These are phyloP conservation scores for Brenthis ino DNA, from an alignment of 2,888 invertebrate genomes.

Conservation along the genomic window DNA sequence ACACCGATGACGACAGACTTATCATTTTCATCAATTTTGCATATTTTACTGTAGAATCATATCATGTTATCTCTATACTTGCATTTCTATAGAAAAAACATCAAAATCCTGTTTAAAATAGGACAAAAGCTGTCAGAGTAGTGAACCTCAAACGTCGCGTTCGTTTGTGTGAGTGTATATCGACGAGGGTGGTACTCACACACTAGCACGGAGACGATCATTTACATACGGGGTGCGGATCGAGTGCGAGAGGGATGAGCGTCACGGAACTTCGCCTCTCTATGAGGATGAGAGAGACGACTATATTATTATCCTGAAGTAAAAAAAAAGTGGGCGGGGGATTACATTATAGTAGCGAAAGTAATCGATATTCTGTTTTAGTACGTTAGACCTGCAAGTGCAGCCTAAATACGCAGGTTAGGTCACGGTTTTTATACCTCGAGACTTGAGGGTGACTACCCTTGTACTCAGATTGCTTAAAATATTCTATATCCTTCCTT, in stretches of 20 bases:
- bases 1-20: not conserved
- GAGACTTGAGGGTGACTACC: too few species aligned
- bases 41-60: not conserved
- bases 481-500: too few species aligned
- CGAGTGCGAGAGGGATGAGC: conserved; percentile 56
- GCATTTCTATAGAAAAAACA: conserved; percentile 39
- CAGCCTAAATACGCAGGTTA: conserved; percentile 75
- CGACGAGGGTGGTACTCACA: conserved; percentile 64
- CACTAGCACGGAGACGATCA: conserved; percentile 73
- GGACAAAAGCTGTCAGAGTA: conserved; percentile 79
- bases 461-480: too few species aligned
- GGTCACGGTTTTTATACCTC: conserved; percentile 59
- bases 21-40: conserved; percentile 3
- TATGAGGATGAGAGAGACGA: conserved; percentile 70
- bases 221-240: conserved; percentile 76
- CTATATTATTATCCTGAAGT: conserved; percentile 75
- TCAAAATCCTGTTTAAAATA: conserved; percentile 76
- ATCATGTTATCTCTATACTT: not conserved
- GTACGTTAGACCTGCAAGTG: conserved; percentile 79
- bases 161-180: conserved; percentile 55
- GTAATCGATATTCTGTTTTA: conserved; percentile 84
- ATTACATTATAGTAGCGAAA: conserved; percentile 84
- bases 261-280: conserved; percentile 55
- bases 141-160: conserved; percentile 72
- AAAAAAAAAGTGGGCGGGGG: conserved; percentile 83